Evolutionary conservation across 2,113 vertebrate species (phyloP).

Genomic region (Ranitomeya variabilis): DNA sequence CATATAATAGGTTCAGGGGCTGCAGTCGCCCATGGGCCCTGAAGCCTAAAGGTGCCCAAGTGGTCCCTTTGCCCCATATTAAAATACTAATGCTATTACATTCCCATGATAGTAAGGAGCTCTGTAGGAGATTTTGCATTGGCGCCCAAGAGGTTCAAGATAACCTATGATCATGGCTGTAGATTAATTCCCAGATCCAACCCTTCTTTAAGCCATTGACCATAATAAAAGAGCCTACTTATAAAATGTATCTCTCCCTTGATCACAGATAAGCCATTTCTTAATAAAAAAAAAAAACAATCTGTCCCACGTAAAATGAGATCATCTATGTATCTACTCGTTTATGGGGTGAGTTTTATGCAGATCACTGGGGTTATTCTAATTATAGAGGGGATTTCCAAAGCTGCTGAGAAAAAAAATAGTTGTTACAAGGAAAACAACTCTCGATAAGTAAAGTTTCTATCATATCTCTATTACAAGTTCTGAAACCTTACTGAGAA

Average conservation of each 20-base stretch:
- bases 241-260: not conserved
- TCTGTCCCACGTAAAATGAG: not conserved
- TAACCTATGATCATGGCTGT: no score
- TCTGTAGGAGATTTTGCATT: no score
- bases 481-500: not conserved
- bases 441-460: not conserved
- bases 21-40: no score
- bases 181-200: no score
- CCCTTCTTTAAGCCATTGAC: not conserved
- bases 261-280: not conserved
- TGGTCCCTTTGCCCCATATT: no score
- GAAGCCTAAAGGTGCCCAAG: no score
- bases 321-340: not conserved
- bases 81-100: no score
- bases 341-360: not conserved
- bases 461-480: not conserved
- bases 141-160: no score
- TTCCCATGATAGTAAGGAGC: no score
- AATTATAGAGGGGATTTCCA: not conserved
- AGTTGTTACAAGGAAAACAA: not conserved
- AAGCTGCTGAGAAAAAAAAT: not conserved
- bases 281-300: not conserved
- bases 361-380: not conserved
- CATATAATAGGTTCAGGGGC: no score
- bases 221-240: not conserved